Base-by-base conservation (phyloP, 2,113 vertebrate species). In the Romanogobio albipinnatus region DNA sequence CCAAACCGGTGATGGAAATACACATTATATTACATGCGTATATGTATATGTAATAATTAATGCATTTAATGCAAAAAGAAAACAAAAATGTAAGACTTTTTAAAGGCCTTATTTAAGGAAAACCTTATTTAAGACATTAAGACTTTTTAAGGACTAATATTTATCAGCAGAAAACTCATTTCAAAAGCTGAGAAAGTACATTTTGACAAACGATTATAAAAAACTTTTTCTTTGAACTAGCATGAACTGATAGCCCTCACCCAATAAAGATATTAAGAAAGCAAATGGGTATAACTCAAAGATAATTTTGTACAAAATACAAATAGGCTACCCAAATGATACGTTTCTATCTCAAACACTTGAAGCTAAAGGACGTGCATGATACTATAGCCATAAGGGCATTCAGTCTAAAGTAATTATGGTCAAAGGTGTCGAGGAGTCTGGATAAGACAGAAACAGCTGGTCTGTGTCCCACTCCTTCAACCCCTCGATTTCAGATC, bases 401-500 rank as follows among this genome's bases (percentile, higher is more conserved):
- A 3, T 53, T 53, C 7, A 29, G n/a, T 53, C 49, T 76, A 8
- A 76, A 53, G 43, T 58, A 76, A 84, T 89, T 84, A 81, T 85
- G 88, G 85, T 81, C 43, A 39, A 86, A 86, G 85, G 88, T 86
- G 89, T 89, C 76, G 79, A 89, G 58, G 68, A 90, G 86, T 56
- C 80, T 71, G 80, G 80, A 39, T 87, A 85, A 59, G 79, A 82
- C 62, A 89, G 87, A 88, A 92, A 90, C 92, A 94, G 91, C 90
- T 91, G 91, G 92, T 91, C 64, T 4, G 71, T 66, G 88, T 88
- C 89, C 90, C 90, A 70, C 68, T 71, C 19, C 86, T 76, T 91
- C 90, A 92, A 90, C 66, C 77, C 59, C 80, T 71, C 82, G 4
- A 85, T 93, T 93, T 90, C 91, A 88, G 90, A 81, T 93, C 91